These are phyloP conservation scores for Spisula subtruncata DNA, from an alignment of 2,888 invertebrate genomes.

Conservation along the genomic window DNA sequence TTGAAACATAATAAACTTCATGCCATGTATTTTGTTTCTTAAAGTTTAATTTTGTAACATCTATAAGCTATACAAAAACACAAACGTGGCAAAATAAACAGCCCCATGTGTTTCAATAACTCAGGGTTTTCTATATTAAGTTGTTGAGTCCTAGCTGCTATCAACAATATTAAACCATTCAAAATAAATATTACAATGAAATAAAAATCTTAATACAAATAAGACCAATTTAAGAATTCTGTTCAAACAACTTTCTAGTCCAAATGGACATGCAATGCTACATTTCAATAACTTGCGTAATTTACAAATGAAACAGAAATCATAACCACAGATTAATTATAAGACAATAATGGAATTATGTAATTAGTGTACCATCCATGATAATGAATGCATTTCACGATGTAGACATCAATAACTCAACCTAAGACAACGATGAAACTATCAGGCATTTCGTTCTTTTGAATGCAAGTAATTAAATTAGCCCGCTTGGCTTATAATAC, in stretches of 20 bases:
- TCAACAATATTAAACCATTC: not conserved
- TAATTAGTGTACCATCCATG: not conserved
- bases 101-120: not conserved
- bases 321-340: not conserved
- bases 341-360: not conserved
- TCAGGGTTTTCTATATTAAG: not conserved
- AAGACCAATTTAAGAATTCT: not conserved
- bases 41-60: not conserved
- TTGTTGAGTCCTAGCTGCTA: no score
- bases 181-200: not conserved
- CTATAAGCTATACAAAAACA: not conserved
- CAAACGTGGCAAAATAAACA: not conserved
- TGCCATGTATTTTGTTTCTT: not conserved
- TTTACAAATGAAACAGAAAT: not conserved
- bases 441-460: not conserved
- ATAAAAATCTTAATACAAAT: not conserved
- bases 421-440: no score
- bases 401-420: not conserved
- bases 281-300: not conserved
- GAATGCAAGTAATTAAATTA: no score
- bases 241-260: not conserved
- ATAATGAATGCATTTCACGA: not conserved
- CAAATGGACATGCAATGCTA: not conserved
- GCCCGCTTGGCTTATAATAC: no score
- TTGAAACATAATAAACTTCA: slow-evolving; percentile 9